Percentiles rank a stretch among this genome's conserved stretches.
These are phyloP conservation scores for Malurus melanocephalus DNA, from an alignment of 2,113 vertebrate genomes.

Conservation along the genomic window DNA sequence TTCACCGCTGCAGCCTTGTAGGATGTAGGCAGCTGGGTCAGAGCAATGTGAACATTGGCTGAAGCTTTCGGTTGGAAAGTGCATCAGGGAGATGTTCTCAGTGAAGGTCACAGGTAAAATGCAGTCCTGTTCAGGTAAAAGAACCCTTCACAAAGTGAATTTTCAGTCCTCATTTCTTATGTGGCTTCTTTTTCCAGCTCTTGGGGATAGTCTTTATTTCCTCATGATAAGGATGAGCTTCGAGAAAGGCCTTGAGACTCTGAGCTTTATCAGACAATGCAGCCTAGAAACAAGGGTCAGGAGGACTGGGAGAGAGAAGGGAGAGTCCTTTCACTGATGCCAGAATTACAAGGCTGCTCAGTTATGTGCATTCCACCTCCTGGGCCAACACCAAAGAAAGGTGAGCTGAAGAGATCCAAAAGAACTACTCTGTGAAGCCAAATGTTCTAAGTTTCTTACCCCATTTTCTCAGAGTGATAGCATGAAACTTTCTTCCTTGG, in stretches of 20 bases:
- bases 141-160: not conserved
- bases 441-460: not conserved
- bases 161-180: not conserved
- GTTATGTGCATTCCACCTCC: not conserved
- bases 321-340: not conserved
- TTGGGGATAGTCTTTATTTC: not conserved
- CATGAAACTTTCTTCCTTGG: not conserved
- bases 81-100: accelerated
- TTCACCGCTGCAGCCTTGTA: not conserved
- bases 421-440: not conserved
- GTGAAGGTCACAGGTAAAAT: not conserved
- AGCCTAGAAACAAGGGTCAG: not conserved
- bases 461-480: not conserved
- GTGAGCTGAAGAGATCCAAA: not conserved
- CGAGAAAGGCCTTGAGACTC: not conserved
- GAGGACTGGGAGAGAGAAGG: not conserved
- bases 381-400: not conserved
- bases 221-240: not conserved
- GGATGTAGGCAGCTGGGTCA: not conserved
- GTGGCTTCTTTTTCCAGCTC: not conserved
- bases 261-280: not conserved
- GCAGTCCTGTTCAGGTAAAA: not conserved
- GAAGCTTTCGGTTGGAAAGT: not conserved
- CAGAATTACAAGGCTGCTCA: not conserved
- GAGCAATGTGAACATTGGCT: accelerated